Conservation (phyloP, 1,140 invertebrate genomes). For the Drosophila sp. region DNA sequence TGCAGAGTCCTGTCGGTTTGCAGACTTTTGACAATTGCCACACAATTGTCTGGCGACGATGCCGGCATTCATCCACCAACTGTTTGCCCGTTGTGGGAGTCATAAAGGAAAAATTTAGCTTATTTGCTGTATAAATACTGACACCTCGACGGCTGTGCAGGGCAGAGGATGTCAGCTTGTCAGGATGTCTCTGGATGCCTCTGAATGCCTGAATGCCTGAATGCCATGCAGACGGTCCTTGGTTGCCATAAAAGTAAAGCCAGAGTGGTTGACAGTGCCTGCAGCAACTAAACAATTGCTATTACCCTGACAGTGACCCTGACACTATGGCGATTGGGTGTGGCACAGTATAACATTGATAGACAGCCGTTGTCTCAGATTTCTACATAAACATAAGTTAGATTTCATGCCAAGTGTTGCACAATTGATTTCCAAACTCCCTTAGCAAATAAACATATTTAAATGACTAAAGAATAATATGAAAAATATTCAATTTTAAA, state of each 20-base stretch:
- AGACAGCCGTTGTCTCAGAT: conserved; percentile 43
- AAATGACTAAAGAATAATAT: conserved; percentile 27
- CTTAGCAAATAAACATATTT: conserved; percentile 31
- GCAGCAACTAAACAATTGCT: conserved; percentile 57
- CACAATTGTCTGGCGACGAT: conserved; percentile 72
- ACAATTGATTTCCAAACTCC: conserved; percentile 38
- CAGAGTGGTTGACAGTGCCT: conserved; percentile 30
- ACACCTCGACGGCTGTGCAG: conserved; percentile 57
- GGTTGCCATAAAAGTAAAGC: conserved; percentile 56
- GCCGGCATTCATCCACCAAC: conserved; percentile 48
- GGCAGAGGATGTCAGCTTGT: conserved; percentile 10
- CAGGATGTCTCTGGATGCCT: background rate
- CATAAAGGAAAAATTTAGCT: conserved; percentile 80
- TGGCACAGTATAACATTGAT: conserved; percentile 47
- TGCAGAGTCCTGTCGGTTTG: conserved; percentile 42
- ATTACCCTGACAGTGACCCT: background rate
- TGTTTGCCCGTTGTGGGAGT: conserved; percentile 61
- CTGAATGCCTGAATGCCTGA: too few species aligned
- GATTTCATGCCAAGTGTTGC: conserved; percentile 12
- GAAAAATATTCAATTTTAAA: too few species aligned
- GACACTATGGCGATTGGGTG: background rate
- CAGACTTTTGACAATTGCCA: conserved; percentile 80
- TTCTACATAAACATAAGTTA: conserved; percentile 44
- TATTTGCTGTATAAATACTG: conserved; percentile 82
- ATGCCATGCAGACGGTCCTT: conserved; percentile 33